These are phyloP conservation scores for Cyrtodaria siliqua DNA, from an alignment of 2,888 invertebrate genomes.

Conservation along the genomic window DNA sequence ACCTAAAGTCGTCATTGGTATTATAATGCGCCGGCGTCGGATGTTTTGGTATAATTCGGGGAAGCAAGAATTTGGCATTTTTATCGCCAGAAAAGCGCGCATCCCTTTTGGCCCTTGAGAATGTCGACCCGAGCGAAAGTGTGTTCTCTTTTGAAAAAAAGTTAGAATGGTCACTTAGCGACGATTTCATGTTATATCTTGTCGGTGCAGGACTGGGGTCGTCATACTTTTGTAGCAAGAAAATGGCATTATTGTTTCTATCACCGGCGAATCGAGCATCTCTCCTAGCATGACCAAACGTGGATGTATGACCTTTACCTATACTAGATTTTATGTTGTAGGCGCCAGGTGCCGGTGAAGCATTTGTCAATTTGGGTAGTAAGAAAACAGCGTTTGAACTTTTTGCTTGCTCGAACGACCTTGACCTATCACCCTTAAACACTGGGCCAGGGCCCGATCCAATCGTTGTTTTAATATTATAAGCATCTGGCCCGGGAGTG, in stretches of 20 bases:
- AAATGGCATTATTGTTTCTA: conserved; percentile 58
- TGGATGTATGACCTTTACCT: conserved; percentile 55
- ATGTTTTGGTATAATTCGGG: conserved; percentile 57
- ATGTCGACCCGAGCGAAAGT: conserved; percentile 45
- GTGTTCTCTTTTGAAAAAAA: conserved; percentile 31
- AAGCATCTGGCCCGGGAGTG: conserved; percentile 67
- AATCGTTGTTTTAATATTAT: conserved; percentile 66
- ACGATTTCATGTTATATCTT: conserved; percentile 60
- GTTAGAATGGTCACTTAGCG: conserved; percentile 47
- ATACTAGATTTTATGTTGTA: conserved; percentile 50
- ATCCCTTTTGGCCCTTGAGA: conserved; percentile 47
- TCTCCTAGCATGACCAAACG: conserved; percentile 46
- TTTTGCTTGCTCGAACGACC: conserved; percentile 64
- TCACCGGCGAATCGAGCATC: conserved; percentile 61
- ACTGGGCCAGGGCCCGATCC: conserved; percentile 49
- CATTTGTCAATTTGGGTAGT: conserved; percentile 63
- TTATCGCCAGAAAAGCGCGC: conserved; percentile 57
- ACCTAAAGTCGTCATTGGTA: conserved; percentile 30
- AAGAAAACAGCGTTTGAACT: conserved; percentile 65
- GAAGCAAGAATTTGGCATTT: conserved; percentile 66
- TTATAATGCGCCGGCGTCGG: conserved; percentile 60
- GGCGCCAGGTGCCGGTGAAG: conserved; percentile 61
- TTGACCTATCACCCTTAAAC: conserved; percentile 64
- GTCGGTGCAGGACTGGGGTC: conserved; percentile 63
- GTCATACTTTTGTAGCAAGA: conserved; percentile 54